These are phyloP conservation scores for Urocyon cinereoargenteus DNA, from an alignment of 2,797 vertebrate genomes.

Conservation along the genomic window DNA sequence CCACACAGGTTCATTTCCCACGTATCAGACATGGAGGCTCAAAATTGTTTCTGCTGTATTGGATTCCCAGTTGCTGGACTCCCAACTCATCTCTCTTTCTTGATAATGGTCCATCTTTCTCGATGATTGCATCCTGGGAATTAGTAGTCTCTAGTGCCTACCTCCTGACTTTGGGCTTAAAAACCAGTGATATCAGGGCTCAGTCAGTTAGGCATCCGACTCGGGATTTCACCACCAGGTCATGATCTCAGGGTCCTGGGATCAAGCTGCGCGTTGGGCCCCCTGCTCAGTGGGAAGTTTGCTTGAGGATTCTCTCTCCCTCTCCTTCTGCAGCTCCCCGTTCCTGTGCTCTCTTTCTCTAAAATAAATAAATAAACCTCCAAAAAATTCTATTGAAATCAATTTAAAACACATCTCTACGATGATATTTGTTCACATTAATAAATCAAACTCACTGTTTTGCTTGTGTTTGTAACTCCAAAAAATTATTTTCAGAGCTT, in stretches of 20 bases:
- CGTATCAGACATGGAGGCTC: neutral
- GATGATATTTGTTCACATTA: neutral
- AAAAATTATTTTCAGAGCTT: neutral
- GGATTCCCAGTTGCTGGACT: neutral
- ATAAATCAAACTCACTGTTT: neutral
- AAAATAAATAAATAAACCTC: neutral
- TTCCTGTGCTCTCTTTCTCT: neutral
- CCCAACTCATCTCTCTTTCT: neutral
- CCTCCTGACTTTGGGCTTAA: neutral
- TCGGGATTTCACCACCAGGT: neutral
- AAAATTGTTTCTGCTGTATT: neutral
- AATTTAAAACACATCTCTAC: neutral
- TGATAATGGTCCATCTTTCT: neutral
- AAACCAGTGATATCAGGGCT: neutral
- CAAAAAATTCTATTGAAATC: neutral
- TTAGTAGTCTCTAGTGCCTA: neutral
- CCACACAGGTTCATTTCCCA: neutral
- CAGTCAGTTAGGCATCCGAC: neutral
- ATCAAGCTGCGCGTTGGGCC: neutral
- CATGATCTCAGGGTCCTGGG: neutral
- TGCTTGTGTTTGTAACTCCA: neutral
- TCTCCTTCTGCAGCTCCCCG: neutral
- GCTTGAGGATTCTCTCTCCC: neutral
- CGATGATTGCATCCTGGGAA: neutral
- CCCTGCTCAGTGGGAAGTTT: neutral